phyloP scores from a whole-genome alignment of 1,140 invertebrate genomes.

The Spodoptera frugiperda region DNA sequence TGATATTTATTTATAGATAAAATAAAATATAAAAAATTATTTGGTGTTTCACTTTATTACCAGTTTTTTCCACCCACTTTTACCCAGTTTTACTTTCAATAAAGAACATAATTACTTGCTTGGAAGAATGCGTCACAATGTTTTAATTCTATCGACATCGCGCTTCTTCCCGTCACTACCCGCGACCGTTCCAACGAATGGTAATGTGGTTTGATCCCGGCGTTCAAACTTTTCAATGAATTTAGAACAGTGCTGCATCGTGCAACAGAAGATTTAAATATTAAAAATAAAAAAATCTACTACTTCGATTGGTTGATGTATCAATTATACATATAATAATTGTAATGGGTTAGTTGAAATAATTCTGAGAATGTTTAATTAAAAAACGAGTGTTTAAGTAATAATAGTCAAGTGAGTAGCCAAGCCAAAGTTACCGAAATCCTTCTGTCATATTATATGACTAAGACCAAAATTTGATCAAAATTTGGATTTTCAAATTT shows the following conservation, averaged over 20 bases:
- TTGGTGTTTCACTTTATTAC: background rate
- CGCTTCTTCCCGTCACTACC: background rate
- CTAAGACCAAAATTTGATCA: too few relatives aligned
- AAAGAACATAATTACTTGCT: too few relatives aligned
- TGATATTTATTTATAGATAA: background rate
- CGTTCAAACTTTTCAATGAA: slow-evolving; percentile 57
- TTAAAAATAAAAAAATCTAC: too few relatives aligned
- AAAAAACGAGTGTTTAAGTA: too few relatives aligned
- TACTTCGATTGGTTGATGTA: background rate
- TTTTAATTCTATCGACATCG: slow-evolving; percentile 31
- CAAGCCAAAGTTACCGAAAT: too few relatives aligned
- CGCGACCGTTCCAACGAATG: slow-evolving; percentile 50
- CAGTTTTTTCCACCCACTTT: background rate
- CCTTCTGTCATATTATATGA: too few relatives aligned
- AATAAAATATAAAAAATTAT: too few relatives aligned
- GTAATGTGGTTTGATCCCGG: slow-evolving; percentile 54
- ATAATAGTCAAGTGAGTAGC: too few relatives aligned
- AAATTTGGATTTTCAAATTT: too few relatives aligned
- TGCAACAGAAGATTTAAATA: slow-evolving; percentile 45
- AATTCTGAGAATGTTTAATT: too few relatives aligned
- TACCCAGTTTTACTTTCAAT: background rate
- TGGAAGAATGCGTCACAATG: too few relatives aligned
- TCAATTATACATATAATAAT: background rate
- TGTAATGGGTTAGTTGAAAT: too few relatives aligned
- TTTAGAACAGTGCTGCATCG: slow-evolving; percentile 53